phyloP scores from a whole-genome alignment of 2,797 vertebrate genomes.

The Xiphorhynchus erythropygius region DNA sequence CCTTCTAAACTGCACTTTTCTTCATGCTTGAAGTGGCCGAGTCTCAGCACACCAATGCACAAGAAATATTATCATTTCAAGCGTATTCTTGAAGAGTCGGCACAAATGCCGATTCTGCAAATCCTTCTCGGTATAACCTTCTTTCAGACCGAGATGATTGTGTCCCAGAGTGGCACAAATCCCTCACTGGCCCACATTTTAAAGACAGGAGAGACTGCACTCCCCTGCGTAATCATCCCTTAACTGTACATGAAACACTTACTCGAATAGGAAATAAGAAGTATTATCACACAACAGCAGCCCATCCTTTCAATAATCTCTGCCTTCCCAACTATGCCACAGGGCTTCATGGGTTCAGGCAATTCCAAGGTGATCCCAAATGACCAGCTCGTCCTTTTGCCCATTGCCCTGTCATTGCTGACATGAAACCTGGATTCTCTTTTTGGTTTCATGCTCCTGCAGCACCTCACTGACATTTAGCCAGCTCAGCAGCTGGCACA shows the following conservation, averaged over 20 bases:
- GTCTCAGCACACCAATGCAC: not conserved
- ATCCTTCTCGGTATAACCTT: not conserved
- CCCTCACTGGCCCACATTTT: conserved; percentile 44
- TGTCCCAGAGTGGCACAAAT: conserved; percentile 31
- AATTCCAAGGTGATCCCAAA: fast-evolving
- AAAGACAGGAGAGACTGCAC: not conserved
- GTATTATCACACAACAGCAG: not conserved
- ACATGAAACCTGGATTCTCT: not conserved
- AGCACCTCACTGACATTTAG: fast-evolving
- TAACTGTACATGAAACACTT: not conserved
- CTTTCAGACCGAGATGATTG: conserved; percentile 4
- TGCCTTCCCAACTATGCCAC: not conserved
- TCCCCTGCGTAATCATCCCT: not conserved
- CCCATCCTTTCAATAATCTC: not conserved
- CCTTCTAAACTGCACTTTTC: not conserved
- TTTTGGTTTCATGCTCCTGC: not conserved
- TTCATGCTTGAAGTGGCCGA: conserved; percentile 13
- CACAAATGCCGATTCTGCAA: conserved; percentile 53
- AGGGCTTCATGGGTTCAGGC: fast-evolving
- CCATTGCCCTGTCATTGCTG: not conserved
- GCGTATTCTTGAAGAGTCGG: not conserved
- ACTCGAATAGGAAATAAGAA: not conserved
- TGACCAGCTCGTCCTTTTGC: fast-evolving
- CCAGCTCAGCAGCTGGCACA: fast-evolving
- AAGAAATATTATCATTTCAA: conserved; percentile 17